Evolutionary conservation across 2,113 vertebrate species (phyloP).

Genomic region (Nycticorax nycticorax): DNA sequence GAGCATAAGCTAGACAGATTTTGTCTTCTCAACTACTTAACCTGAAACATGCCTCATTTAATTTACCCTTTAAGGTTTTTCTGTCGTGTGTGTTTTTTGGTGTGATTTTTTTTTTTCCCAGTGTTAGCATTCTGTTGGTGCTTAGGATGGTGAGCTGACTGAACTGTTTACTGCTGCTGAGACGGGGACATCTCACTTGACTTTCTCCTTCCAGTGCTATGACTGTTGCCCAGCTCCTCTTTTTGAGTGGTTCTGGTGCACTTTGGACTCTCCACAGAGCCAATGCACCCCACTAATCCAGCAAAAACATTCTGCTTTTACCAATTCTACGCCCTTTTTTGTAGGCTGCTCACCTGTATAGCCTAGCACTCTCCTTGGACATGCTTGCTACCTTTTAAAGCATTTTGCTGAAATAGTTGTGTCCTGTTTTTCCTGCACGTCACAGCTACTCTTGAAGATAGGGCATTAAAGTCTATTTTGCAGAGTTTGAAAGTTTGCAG

Average conservation of each 20-base stretch:
- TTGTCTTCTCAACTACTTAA: not conserved
- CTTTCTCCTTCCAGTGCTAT: not conserved
- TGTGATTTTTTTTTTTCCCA: not conserved
- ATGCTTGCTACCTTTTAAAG: not conserved
- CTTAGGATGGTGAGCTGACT: not conserved
- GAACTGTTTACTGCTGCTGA: not conserved
- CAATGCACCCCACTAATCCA: not conserved
- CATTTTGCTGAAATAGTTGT: not conserved
- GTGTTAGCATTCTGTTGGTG: not conserved
- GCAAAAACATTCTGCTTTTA: not conserved
- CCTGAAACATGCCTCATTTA: not conserved
- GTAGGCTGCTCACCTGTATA: not conserved
- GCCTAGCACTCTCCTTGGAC: not conserved
- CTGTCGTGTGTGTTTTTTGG: too few relatives aligned
- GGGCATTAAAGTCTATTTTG: not conserved
- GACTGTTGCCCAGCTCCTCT: not conserved
- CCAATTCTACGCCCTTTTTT: not conserved
- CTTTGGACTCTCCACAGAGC: not conserved
- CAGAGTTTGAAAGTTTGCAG: not conserved
- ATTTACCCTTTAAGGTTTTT: not conserved
- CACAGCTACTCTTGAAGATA: not conserved
- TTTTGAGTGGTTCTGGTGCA: not conserved
- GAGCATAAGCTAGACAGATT: not conserved
- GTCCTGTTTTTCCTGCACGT: not conserved
- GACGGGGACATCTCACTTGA: not conserved